Evolutionary conservation across 2,113 vertebrate genomes (phyloP).

Genomic region (Cyprinodon tularosa): DNA sequence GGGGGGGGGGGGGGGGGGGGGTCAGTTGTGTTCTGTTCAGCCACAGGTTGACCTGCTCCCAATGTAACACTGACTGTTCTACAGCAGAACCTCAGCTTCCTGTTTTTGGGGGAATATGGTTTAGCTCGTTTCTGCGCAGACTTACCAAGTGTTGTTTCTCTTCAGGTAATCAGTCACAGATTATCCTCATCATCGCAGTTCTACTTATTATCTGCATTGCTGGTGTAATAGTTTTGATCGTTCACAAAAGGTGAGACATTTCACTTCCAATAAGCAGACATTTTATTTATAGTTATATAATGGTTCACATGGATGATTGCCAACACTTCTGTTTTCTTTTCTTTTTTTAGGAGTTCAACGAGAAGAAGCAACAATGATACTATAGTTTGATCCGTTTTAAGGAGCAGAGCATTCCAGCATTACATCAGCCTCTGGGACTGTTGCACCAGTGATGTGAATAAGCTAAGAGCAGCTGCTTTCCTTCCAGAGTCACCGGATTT

Average conservation of each 20-base stretch:
- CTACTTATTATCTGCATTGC: accelerated
- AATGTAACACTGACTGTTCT: too few relatives aligned
- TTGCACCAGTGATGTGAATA: background rate
- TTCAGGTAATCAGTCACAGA: background rate
- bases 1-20: too few relatives aligned
- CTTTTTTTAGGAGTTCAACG: conserved; percentile 23
- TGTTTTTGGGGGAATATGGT: background rate
- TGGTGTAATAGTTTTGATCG: accelerated
- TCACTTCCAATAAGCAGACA: background rate
- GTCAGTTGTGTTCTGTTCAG: too few relatives aligned
- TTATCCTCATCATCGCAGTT: accelerated
- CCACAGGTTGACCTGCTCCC: too few relatives aligned
- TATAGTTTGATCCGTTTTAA: background rate
- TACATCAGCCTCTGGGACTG: too few relatives aligned
- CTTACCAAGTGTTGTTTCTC: conserved; percentile 15
- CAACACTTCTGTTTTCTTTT: background rate
- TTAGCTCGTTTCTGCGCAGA: background rate
- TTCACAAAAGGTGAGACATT: conserved; percentile 19
- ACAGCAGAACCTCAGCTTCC: too few relatives aligned
- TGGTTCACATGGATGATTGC: background rate
- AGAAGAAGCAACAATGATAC: accelerated
- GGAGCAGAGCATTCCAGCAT: background rate
- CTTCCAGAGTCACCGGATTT: background rate
- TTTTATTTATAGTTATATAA: too few relatives aligned
- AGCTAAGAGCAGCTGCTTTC: conserved; percentile 6